Conservation (phyloP, 2,888 invertebrate species). For the Malthinus seriepunctatus region DNA sequence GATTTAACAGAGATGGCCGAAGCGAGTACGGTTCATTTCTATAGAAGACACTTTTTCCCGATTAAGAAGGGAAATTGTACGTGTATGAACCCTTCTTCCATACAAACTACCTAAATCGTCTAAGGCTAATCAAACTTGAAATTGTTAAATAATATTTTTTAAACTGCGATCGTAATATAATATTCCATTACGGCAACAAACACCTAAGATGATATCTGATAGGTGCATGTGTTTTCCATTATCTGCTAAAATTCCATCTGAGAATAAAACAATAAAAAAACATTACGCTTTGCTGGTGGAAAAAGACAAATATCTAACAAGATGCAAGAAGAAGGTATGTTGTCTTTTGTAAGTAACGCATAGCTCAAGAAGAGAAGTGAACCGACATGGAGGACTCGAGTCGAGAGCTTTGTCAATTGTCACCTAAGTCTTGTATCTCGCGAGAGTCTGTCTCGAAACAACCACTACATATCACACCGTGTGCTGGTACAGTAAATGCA, state of each 20-base stretch:
- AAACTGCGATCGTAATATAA: too few species aligned
- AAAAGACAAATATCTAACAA: constrained; percentile 53
- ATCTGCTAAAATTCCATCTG: constrained; percentile 47
- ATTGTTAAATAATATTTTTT: too few species aligned
- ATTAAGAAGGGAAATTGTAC: too few species aligned
- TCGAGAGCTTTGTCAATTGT: constrained; percentile 54
- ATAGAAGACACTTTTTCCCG: too few species aligned
- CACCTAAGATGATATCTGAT: too few species aligned
- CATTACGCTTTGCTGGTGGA: constrained; percentile 38
- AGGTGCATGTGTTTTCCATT: constrained; percentile 45
- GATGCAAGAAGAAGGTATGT: constrained; percentile 49
- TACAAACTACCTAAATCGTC: too few species aligned
- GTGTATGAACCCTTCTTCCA: too few species aligned
- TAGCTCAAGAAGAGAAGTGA: constrained; percentile 50
- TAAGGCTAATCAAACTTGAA: too few species aligned
- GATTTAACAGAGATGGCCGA: too few species aligned
- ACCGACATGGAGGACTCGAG: constrained; percentile 50
- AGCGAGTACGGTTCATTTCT: too few species aligned
- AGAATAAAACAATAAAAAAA: constrained; percentile 40
- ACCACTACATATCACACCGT: constrained; percentile 48
- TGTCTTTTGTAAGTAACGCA: constrained; percentile 51
- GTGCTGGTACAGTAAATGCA: constrained; percentile 31
- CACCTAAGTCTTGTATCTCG: constrained; percentile 45
- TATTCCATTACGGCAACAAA: too few species aligned
- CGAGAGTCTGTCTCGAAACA: constrained; percentile 46